Base-by-base conservation (phyloP, 2,797 vertebrate genomes). In the Crocidura indochinensis region DNA sequence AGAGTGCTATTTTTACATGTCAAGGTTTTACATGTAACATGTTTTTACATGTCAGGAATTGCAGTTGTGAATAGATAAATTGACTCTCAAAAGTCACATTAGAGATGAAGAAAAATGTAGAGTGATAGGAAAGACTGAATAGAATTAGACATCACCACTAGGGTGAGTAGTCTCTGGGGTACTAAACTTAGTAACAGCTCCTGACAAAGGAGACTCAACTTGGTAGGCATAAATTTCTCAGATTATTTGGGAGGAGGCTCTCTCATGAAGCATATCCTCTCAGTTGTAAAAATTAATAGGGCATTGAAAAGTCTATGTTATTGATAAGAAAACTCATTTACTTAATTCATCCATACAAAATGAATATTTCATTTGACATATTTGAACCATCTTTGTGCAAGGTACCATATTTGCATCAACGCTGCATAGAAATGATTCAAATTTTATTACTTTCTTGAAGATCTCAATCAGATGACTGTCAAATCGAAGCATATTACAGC, bases 321-420 rank as follows among this genome's bases (percentile, higher is more conserved):
- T 17, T 24, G 10, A 24, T 64, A 84, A 84, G 44, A 82, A 88
- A 69, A 10, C 84, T 84, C 73, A 51, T 76, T 85, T 80, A 80
- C 72, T 78, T 8, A 53, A 69, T 69, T 47, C 64, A 76, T 65
- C 19, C 22, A 82, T 49, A 68, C 72, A 49, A 29, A 79, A 76
- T 69, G 20, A 14, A 53, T 80, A 68, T 79, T 77, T 47, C 78
- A 44, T 8, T 56, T n/a, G 10, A 81, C 20, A 47, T 49, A 5
- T 8, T 74, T 78, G 20, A n/a, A 51, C 6, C 26, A 60, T 77
- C 10, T 68, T 53, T 93, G 67, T 72, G 29, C 7, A 38, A 67
- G 80, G 17, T 19, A 74, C 8, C 2, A 1, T 47, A 49, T 46
- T 76, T 91, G 7, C 27, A 56, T 29, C 74, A n/a, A 84, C 24